Base-by-base conservation (phyloP, 2,797 vertebrate species). In the Tokudaia tokunoshimensis region DNA sequence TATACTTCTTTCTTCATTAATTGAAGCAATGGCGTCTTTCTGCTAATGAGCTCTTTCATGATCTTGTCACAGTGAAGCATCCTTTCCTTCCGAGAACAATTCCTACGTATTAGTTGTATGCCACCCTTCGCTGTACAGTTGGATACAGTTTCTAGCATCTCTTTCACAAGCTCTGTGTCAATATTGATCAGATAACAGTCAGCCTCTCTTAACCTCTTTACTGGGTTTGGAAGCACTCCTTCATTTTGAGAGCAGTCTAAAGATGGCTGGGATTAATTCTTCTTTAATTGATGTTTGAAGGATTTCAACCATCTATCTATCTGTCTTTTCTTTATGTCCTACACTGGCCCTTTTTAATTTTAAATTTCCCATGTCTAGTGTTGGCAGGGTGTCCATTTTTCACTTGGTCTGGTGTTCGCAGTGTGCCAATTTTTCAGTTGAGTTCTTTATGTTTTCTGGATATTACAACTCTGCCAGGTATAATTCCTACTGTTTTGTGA, bases 11-110 rank as follows among this genome's bases (percentile, higher is more conserved):
- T 91, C 57, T 93, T 15, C 17, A 82, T 81, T 26, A 90, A 1
- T 82, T 85, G 87, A 63, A 52, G 75, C 34, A 63, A n/a, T 61
- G 24, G 14, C 76, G 41, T 82, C 52, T 31, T 88, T 67, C 75
- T 76, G 41, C 52, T 93, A 55, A 67, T 80, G 34, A 47, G 29
- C 34, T 50, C 0, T 86, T 61, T 74, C 67, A 92, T 65, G n/a
- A 94, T 44, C 75, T 92, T 95, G 12, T 6, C 82, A 31, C 83
- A 22, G 52, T 83, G 61, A 82, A 76, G n/a, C 17, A 26, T 85
- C 15, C 29, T 89, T 84, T 70, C 65, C 83, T 88, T 95, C 57
- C 72, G 55, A 74, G 78, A 91, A 63, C 47, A 47, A 81, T 80
- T 90, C 34, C 13, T 31, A 34, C 59, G 29, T 83, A 37, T 34